Conservation (phyloP, 2,888 invertebrate species). For the Chouioia cunea region DNA sequence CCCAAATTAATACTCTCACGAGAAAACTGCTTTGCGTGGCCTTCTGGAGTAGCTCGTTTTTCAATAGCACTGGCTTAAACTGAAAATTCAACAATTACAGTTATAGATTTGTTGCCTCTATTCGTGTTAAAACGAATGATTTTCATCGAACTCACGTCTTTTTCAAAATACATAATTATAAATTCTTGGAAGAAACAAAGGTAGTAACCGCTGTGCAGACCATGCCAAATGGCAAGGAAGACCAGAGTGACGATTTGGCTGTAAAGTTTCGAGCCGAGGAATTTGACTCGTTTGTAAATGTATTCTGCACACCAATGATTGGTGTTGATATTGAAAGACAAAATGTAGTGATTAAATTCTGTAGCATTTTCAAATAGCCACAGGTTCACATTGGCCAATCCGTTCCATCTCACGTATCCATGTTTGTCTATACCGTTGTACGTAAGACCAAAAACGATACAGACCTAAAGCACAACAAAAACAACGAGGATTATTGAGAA, state of each 20-base stretch:
- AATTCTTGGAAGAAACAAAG: conserved; percentile 93
- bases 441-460: conserved; percentile 80
- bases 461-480: conserved; percentile 56
- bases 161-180: conserved; percentile 86
- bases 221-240: conserved; percentile 97
- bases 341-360: conserved; percentile 88
- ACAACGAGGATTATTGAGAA: conserved; percentile 7
- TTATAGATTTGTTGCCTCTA: too few species aligned
- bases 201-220: conserved; percentile 94
- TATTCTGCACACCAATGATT: conserved; percentile 96
- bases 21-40: conserved; percentile 66
- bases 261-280: conserved; percentile 77
- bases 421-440: conserved; percentile 81
- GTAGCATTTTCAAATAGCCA: conserved; percentile 84
- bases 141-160: conserved; percentile 75
- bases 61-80: conserved; percentile 72
- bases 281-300: conserved; percentile 92
- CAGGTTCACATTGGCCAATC: conserved; percentile 91
- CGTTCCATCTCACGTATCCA: conserved; percentile 83
- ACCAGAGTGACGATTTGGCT: conserved; percentile 87
- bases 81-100: conserved; percentile 57
- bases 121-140: too few species aligned
- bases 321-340: conserved; percentile 95
- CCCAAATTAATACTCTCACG: conserved; percentile 70
- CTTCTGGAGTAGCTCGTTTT: conserved; percentile 69